Evolutionary conservation across 2,113 vertebrate genomes (phyloP), one percentile per base, ranked within the genome.

Genomic region (Xiphophorus couchianus): DNA sequence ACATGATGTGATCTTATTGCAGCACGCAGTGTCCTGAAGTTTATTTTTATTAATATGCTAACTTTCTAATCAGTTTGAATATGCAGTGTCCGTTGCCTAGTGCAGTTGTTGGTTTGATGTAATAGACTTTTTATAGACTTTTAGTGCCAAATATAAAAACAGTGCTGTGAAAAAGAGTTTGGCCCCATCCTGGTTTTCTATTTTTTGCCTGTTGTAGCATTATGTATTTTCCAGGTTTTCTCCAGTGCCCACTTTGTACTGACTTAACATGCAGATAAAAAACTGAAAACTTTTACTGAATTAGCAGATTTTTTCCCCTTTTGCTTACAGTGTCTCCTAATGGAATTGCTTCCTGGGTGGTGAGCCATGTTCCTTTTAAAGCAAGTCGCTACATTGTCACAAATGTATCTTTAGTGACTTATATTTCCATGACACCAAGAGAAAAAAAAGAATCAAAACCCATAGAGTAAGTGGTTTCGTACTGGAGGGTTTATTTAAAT

Each of bases 41-140:
- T 60, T 33, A 29, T 76, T 80, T 64, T 75, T 85, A 44, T 77
- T 75, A 76, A 69, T 80, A 14, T 44, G 33, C 44, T 76, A 69
- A 39, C 62, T 66, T 73, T 31, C 69, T 60, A 68, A 77, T 75
- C 39, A 73, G 51, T 61, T 33, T 25, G 73, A 69, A 66, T 69
- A 31, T 81, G 71, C 62, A 19, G 4, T 8, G 78, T 81, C 73
- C 58, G 14, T 6, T 11, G 78, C 64, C 67, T 42, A 13, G 39
- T 39, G 62, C 69, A 28, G 78, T 73, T 82, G 63, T 82, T 79
- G 67, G 68, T 85, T 4, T 9, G 75, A 19, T 48, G 44, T 48
- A 48, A 48, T 48, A 19, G 44, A 6, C 44, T 44, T 44, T 44
- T 44, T 15, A 44, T 44, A 15, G 12, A 44, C 3, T 19, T 42